These are phyloP conservation scores for Chinchilla lanigera DNA, from an alignment of 2,113 vertebrate genomes.

Conservation along the genomic window DNA sequence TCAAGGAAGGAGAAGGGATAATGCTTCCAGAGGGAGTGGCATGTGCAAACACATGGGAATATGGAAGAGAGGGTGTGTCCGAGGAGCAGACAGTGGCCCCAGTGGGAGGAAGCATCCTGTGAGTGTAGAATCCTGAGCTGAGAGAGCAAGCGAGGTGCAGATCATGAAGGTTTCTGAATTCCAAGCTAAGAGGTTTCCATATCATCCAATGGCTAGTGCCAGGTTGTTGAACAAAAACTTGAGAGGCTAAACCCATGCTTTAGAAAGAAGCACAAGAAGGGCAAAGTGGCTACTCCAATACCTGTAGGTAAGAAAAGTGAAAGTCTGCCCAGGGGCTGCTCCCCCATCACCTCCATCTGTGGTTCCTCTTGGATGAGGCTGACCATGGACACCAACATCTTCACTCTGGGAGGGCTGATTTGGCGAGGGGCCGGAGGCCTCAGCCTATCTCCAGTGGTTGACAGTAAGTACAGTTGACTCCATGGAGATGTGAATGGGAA, in stretches of 20 bases:
- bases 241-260: neutral
- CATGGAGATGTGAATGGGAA: neutral
- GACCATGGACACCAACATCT: neutral
- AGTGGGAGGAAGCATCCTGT: neutral
- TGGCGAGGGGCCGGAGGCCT: neutral
- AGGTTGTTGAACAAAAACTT: neutral
- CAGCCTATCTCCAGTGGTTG: fast-evolving
- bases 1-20: neutral
- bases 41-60: neutral
- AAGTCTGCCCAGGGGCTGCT: too few relatives aligned
- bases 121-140: neutral
- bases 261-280: neutral
- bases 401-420: neutral
- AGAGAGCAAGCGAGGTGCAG: neutral
- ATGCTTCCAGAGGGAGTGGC: neutral
- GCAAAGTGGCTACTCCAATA: neutral
- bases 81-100: neutral
- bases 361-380: neutral
- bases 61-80: fast-evolving
- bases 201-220: neutral
- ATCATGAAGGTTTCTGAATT: neutral
- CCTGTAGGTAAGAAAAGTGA: too few relatives aligned
- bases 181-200: neutral
- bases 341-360: too few relatives aligned
- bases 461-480: neutral